These are phyloP conservation scores for Typhlomys cinereus DNA, from an alignment of 2,113 vertebrate genomes.

Conservation along the genomic window DNA sequence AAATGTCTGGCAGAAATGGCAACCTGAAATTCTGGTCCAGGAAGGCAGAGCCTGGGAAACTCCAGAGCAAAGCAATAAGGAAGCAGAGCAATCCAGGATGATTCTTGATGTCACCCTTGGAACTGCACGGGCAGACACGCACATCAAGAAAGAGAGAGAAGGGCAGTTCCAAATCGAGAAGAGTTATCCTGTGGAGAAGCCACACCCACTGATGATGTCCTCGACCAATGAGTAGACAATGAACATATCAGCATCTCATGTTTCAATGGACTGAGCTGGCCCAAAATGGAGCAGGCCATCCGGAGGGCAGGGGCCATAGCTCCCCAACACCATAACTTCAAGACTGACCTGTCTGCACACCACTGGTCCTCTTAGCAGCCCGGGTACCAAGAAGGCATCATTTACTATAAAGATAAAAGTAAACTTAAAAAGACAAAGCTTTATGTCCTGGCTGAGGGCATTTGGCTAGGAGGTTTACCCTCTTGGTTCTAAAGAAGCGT, in stretches of 20 bases:
- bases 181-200: background rate
- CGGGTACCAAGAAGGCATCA: background rate
- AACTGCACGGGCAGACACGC: too few species aligned
- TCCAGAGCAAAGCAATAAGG: too few species aligned
- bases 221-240: background rate
- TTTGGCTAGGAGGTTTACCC: background rate
- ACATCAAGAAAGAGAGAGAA: too few species aligned
- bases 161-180: background rate
- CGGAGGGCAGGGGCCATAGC: background rate
- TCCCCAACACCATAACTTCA: background rate
- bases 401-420: background rate
- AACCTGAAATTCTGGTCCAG: too few species aligned
- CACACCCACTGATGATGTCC: background rate
- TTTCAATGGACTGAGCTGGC: background rate
- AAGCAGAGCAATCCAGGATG: too few species aligned
- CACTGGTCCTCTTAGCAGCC: background rate
- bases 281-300: background rate
- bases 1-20: too few species aligned
- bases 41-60: too few species aligned
- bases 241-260: background rate
- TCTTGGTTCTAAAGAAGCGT: background rate
- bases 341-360: background rate
- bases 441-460: background rate
- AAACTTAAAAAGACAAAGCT: background rate
- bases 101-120: too few species aligned